Percentiles rank a stretch among this genome's conserved stretches.
phyloP scores from a whole-genome alignment of 2,888 invertebrate species.

The Melitaea athalia region DNA sequence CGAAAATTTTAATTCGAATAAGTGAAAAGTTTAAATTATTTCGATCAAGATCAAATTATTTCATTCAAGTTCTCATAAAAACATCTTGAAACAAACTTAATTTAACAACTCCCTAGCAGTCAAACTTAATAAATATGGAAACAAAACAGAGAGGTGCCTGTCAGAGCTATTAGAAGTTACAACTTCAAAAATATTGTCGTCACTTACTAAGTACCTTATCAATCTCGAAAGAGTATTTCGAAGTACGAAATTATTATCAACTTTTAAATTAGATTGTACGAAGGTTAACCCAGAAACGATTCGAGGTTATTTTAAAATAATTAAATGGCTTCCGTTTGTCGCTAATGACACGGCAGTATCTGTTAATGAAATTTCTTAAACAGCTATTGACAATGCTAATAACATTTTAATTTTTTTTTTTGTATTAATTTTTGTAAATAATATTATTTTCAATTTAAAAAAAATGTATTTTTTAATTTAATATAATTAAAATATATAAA shows the following conservation, averaged over 20 bases:
- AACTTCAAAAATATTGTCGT: conserved; percentile 14
- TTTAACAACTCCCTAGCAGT: not conserved
- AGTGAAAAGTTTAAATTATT: not conserved
- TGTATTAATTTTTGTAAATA: too few species aligned
- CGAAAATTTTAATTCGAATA: not conserved
- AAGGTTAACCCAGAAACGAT: not conserved
- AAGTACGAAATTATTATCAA: conserved; percentile 12
- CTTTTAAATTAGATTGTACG: conserved; percentile 6
- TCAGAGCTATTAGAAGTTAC: conserved; percentile 12
- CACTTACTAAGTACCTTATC: conserved; percentile 1
- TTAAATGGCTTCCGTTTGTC: not conserved
- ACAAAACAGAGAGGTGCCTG: conserved; percentile 9
- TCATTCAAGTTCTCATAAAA: conserved; percentile 1
- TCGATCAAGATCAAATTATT: not conserved
- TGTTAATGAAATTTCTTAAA: not conserved
- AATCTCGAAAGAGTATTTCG: not conserved
- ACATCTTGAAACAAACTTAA: not conserved
- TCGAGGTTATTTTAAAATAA: not conserved
- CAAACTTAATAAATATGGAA: conserved; percentile 7
- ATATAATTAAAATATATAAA: too few species aligned
- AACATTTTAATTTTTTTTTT: not conserved
- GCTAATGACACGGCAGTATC: not conserved
- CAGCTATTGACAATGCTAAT: not conserved
- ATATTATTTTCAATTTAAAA: too few species aligned
- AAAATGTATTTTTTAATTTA: too few species aligned